Conservation (phyloP, 2,113 vertebrate genomes). For the Semnopithecus entellus region DNA sequence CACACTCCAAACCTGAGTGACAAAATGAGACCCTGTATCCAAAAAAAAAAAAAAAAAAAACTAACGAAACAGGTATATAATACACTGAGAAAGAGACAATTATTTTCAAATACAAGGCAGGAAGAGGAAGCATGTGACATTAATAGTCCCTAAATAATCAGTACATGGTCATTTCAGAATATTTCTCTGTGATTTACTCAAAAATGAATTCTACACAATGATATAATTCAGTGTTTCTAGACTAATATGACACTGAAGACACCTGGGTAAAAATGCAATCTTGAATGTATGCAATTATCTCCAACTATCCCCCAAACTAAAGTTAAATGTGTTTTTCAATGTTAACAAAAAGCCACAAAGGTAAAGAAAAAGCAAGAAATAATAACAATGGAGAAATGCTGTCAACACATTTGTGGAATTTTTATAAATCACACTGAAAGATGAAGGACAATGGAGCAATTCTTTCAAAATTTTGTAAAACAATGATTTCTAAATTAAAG, state of each 20-base stretch:
- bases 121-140: not conserved
- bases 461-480: conserved; percentile 1
- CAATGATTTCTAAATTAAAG: not conserved
- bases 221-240: not conserved
- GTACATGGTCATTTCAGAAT: not conserved
- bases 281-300: not conserved
- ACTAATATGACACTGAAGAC: not conserved
- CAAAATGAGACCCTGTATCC: too few relatives aligned
- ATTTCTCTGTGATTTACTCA: not conserved
- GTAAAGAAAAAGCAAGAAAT: not conserved
- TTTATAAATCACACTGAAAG: not conserved
- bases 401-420: not conserved
- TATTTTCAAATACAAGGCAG: conserved; percentile 13
- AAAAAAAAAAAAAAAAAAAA: too few relatives aligned
- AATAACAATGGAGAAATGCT: not conserved
- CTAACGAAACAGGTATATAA: not conserved
- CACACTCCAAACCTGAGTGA: too few relatives aligned
- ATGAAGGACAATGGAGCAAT: not conserved
- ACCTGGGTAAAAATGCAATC: not conserved
- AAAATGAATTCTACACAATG: not conserved
- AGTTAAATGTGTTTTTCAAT: not conserved
- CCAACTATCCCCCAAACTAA: not conserved
- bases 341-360: not conserved
- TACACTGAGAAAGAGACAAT: not conserved
- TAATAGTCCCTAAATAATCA: not conserved